Base-by-base conservation (phyloP, 2,113 vertebrate genomes). In the Zosterops lateralis region DNA sequence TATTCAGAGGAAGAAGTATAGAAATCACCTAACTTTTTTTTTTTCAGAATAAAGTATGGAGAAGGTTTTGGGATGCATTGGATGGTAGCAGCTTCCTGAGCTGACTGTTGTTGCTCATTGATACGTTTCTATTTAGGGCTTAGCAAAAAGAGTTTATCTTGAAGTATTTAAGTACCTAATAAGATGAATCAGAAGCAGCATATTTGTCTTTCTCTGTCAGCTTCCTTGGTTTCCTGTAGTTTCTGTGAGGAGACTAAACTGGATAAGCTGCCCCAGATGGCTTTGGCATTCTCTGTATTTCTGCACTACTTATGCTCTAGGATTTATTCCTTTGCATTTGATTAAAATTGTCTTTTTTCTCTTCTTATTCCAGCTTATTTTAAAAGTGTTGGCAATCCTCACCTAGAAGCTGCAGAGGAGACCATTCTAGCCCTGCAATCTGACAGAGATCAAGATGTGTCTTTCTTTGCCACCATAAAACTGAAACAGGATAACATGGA, bases 381-480 rank as follows among this genome's bases (percentile, higher is more conserved):
- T 96, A 99, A 98, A 98, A 99, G 98, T 67, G 98, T 98, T 1
- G 97, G 98, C 88, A 98, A 98, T 94, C 98, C 98, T 97, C 99
- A 98, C 95, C 98, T 99, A 18, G 98, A 99, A 70, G 97, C 98
- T 64, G 97, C 98, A 66, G 98, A 99, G 88, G 98, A 99, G 97
- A 98, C 98, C 0, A 93, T 99, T 75, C 97, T 98, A 91, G 96
- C 98, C 45, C 96, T 99, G 95, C 98, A 98, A 40, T 98, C 98
- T 3, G 99, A 99, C 96, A 97, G 96, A 93, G 98, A 99, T 97
- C 98, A 98, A 64, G 99, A 99, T 25, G 98, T 99, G 64, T 98
- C 98, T 34, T 99, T 98, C 97, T 99, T 99, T 42, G 98, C 99
- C 93, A 98, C 97, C 79, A 91, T 98, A 65, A 98, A 99, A 88